These are phyloP conservation scores for Spondyliosoma cantharus DNA, from an alignment of 2,797 vertebrate genomes.

Conservation along the genomic window DNA sequence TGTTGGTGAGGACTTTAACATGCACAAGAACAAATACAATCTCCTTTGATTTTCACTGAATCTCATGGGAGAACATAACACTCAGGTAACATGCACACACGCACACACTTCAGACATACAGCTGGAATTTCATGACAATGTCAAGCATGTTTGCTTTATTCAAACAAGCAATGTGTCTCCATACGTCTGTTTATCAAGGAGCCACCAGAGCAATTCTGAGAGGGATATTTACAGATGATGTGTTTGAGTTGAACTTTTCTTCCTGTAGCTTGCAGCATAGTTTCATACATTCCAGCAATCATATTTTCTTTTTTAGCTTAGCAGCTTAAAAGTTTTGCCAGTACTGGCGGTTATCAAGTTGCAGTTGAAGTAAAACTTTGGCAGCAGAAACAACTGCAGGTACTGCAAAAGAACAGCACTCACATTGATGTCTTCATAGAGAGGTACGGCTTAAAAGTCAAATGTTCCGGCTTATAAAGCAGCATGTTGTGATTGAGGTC, in stretches of 20 bases:
- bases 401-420: not conserved
- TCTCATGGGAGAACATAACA: no score
- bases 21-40: no score
- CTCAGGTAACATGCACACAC: not conserved
- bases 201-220: not conserved
- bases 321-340: conserved; percentile 3
- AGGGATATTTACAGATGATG: not conserved
- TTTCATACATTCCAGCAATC: not conserved
- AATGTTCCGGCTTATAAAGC: not conserved
- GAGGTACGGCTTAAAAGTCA: not conserved
- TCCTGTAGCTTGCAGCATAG: not conserved
- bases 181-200: not conserved
- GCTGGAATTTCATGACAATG: not conserved
- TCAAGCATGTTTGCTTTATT: not conserved
- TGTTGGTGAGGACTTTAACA: no score
- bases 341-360: not conserved
- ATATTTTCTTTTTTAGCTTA: not conserved
- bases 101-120: not conserved
- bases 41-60: no score
- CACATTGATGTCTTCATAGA: not conserved
- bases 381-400: not conserved
- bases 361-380: not conserved
- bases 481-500: not conserved
- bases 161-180: not conserved
- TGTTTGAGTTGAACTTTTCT: not conserved